Conservation (phyloP, 2,113 vertebrate genomes). For the Polyodon spathula region DNA sequence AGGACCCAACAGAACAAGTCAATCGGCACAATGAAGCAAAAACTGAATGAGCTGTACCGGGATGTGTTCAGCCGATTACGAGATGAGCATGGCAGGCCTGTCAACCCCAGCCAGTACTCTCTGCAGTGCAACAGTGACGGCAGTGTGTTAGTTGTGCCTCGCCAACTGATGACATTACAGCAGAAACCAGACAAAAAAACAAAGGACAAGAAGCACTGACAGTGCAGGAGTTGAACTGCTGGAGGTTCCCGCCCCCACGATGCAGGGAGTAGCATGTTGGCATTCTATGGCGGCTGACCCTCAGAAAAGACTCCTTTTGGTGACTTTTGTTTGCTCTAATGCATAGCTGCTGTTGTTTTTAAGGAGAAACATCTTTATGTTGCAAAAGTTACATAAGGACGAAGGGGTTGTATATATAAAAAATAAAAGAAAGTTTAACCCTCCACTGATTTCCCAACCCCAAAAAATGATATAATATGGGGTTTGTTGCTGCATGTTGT, state of each 20-base stretch:
- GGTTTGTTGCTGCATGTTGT: no score
- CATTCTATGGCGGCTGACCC: no score
- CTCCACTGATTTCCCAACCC: no score
- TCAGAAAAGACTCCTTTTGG: no score
- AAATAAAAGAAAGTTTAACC: no score
- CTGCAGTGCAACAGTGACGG: constrained; percentile 64
- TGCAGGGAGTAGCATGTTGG: no score
- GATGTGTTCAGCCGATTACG: constrained; percentile 63
- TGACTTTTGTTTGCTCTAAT: no score
- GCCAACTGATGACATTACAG: constrained; percentile 44
- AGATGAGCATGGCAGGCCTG: constrained; percentile 69
- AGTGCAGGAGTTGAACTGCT: not conserved
- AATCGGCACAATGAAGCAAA: constrained; percentile 60
- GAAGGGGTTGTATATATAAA: no score
- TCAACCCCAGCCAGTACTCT: constrained; percentile 58
- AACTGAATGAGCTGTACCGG: constrained; percentile 60
- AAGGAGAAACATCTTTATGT: no score
- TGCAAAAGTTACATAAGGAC: no score
- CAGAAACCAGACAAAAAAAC: constrained; percentile 57
- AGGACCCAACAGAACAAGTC: constrained; percentile 59
- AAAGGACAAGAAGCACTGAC: constrained; percentile 60
- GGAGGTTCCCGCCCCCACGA: not conserved
- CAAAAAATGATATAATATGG: no score
- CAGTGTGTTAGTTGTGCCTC: constrained; percentile 58
- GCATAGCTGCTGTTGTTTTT: no score